Percentiles rank a stretch among this genome's conserved stretches.
These are phyloP conservation scores for Chamaea fasciata DNA, from an alignment of 2,113 vertebrate genomes.

Conservation along the genomic window DNA sequence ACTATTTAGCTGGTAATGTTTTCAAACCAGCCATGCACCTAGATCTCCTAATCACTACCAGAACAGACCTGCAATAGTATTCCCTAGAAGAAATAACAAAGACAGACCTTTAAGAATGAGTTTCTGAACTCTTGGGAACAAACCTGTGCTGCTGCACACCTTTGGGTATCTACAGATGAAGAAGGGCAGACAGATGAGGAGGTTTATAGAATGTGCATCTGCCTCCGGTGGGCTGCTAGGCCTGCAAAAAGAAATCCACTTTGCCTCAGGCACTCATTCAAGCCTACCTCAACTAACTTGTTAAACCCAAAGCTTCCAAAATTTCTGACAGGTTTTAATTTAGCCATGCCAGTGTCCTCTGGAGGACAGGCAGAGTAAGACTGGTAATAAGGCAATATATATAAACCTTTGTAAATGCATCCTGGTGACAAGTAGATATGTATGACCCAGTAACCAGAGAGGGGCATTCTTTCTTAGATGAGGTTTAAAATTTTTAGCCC, in stretches of 20 bases:
- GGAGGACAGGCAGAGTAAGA: neutral
- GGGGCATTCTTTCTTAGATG: neutral
- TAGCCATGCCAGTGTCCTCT: neutral
- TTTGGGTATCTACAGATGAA: neutral
- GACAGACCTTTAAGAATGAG: neutral
- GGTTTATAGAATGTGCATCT: rapidly evolving
- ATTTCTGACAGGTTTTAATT: neutral
- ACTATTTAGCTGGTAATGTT: neutral
- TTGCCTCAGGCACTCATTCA: neutral
- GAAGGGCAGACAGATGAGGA: neutral
- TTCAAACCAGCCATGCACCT: neutral
- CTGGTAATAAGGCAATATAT: neutral
- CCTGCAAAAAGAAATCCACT: neutral
- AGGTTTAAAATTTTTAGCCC: neutral
- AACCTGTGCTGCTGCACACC: neutral
- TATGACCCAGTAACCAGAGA: neutral
- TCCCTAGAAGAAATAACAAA: neutral
- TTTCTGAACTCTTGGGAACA: neutral
- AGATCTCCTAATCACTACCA: neutral
- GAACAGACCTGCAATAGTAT: neutral
- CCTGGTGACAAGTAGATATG: neutral
- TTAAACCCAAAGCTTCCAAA: neutral
- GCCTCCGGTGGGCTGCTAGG: neutral
- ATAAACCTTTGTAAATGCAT: neutral
- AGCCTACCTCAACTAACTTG: neutral